Evolutionary conservation across 2,888 invertebrate species (phyloP), one percentile per base, ranked within the genome.

Genomic region (Scelioninae gen. 1): DNA sequence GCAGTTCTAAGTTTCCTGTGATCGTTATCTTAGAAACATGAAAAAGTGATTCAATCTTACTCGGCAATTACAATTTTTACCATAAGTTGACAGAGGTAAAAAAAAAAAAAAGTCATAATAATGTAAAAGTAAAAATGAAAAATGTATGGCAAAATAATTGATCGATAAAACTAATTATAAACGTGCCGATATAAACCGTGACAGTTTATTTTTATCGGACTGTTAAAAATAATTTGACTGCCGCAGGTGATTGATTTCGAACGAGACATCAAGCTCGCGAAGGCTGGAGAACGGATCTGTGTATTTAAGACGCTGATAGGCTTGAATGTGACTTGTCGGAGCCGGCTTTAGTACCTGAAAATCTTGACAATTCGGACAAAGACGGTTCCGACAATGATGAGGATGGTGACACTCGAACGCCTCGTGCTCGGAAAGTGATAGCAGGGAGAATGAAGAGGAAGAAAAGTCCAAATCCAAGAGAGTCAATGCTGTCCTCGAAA

Each of bases 231-330:
- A 60, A 69, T 60, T 49, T 49, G 31, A 62, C 16, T 34, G 34
- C 9, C 15, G 23, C 92, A 96, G 96, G 96, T 98, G 5, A 94
- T 96, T 31, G 95, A 98, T 92, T 95, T 95, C 90, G 98, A 98
- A 91, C 93, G 97, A 34, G 99, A 99, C 92, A 96, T 97, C 65
- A 94, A 93, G 65, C 94, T 96, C 88, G 96, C 96, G 0, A 96
- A 97, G 91, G 93, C 95, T 71, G 97, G 97, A 15, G 94, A 95
- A 63, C 94, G 95, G 51, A 95, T 96, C 89, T 93, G 98, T 11
- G 94, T 96, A 60, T 98, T 98, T 91, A 96, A 96, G 88, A 98
- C 97, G 82, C 94, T 99, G 62, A 95, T 97, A 13, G 98, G 98
- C 0, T 93, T 98, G 76, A 96, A 91, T 93, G 95, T 53, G 96